phyloP scores from a whole-genome alignment of 2,888 invertebrate genomes.

The Aproaerema taeniolella region DNA sequence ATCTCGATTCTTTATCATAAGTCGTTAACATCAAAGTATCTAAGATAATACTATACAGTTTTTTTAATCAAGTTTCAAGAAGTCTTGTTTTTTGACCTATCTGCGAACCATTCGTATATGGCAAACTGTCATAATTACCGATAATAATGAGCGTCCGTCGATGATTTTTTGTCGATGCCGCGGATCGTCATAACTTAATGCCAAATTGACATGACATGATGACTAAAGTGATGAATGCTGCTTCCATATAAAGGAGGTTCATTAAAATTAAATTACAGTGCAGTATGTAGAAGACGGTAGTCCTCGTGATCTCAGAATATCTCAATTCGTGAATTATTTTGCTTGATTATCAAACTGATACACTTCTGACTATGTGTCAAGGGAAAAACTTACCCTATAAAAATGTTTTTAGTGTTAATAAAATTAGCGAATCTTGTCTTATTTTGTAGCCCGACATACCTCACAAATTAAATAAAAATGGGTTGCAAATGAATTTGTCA shows the following conservation, averaged over 20 bases:
- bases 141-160: slow-evolving; percentile 61
- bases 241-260: slow-evolving; percentile 32
- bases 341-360: no score
- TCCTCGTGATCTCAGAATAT: no score
- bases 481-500: no score
- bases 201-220: slow-evolving; percentile 45
- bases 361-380: no score
- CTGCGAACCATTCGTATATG: slow-evolving; percentile 61
- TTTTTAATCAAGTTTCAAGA: slow-evolving; percentile 52
- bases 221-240: slow-evolving; percentile 36
- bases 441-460: no score
- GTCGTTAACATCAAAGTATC: slow-evolving; percentile 39
- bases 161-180: slow-evolving; percentile 53
- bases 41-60: slow-evolving; percentile 45
- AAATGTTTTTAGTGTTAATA: no score
- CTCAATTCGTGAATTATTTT: no score
- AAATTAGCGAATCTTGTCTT: no score
- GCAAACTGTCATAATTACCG: slow-evolving; percentile 75
- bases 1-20: slow-evolving; percentile 31
- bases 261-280: slow-evolving; percentile 16
- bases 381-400: no score
- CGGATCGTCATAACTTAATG: slow-evolving; percentile 67
- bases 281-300: slow-evolving; percentile 10
- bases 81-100: slow-evolving; percentile 52
- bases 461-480: no score